Evolutionary conservation across 2,113 vertebrate genomes (phyloP), one percentile per base, ranked within the genome.

Genomic region (Corythoichthys haematopterus): DNA sequence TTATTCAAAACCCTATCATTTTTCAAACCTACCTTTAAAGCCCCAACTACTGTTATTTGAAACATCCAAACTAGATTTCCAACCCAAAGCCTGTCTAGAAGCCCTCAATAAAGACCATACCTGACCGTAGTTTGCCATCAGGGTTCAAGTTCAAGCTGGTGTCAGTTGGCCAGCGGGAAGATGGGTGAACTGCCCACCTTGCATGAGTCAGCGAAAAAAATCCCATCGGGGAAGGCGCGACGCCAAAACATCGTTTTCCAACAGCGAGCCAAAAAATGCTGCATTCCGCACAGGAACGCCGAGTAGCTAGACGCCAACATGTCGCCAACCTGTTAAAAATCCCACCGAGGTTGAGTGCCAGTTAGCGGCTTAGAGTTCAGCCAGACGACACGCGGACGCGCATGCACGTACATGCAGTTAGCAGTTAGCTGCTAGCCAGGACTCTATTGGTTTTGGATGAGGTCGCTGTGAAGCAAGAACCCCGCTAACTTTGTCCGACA

Each of bases 241-340:
- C 20, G 10, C 28, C 16, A 6, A 52, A 55, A 55, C 52, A 55
- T 55, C 3, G 20, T 55, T 55, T 55, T 50, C 14, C 12, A 20
- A 47, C n/a, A 43, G n/a, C 43, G 38, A 33, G 45, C 40, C 20
- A 43, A 63, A 63, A 47, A 63, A 4, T 43, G 45, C 33, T 33
- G 35, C 61, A 63, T 63, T 63, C 61, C 61, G 40, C 61, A 63
- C 61, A 5, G 20, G 43, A 43, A 43, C 45, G 59, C 59, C 2
- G 61, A 47, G 43, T 2, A 16, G 20, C 16, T 6, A 16, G n/a
- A 33, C n/a, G 40, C 61, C 61, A 63, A 46, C 61, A 13, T 63
- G 16, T 63, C 61, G 38, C 40, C 20, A 33, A 47, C 16, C 20
- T 28, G 61, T 15, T 43, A 63, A 45, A 63, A 63, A 45, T 43